Conservation (phyloP, 2,797 vertebrate genomes). For the Tamandua tetradactyla region DNA sequence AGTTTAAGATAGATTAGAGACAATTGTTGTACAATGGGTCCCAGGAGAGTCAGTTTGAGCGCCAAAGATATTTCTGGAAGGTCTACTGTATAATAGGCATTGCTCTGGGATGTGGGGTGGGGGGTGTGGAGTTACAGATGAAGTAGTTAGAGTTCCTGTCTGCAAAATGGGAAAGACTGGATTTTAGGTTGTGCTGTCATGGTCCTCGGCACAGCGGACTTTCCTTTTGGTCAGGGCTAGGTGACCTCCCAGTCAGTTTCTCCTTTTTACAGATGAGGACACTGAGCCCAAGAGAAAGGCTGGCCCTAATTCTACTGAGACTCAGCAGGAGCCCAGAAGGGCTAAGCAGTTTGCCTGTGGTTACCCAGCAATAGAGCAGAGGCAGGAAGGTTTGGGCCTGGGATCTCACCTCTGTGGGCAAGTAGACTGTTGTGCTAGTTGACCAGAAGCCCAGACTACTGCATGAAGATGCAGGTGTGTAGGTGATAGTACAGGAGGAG, state of each 20-base stretch:
- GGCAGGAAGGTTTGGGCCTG: not conserved
- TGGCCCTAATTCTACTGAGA: not conserved
- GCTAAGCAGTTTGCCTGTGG: not conserved
- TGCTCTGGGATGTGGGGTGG: not conserved
- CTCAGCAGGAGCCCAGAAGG: not conserved
- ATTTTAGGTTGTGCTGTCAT: not conserved
- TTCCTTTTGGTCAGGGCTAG: not conserved
- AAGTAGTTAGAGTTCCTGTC: too few species aligned
- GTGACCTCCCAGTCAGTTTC: not conserved
- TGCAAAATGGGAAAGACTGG: not conserved
- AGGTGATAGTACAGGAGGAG: too few species aligned
- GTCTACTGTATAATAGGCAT: not conserved
- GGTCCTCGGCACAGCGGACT: not conserved
- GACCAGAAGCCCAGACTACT: not conserved
- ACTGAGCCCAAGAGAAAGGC: not conserved
- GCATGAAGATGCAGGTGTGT: too few species aligned
- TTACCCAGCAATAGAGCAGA: not conserved
- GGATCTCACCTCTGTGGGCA: not conserved
- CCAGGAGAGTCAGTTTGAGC: not conserved
- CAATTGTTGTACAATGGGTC: rapidly evolving
- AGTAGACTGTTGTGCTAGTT: not conserved
- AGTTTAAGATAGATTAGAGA: too few species aligned
- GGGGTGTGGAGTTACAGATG: not conserved
- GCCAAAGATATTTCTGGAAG: not conserved
- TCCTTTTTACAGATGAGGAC: not conserved